Base-by-base conservation (phyloP, 2,888 invertebrate genomes). In the Drosophila differens region DNA sequence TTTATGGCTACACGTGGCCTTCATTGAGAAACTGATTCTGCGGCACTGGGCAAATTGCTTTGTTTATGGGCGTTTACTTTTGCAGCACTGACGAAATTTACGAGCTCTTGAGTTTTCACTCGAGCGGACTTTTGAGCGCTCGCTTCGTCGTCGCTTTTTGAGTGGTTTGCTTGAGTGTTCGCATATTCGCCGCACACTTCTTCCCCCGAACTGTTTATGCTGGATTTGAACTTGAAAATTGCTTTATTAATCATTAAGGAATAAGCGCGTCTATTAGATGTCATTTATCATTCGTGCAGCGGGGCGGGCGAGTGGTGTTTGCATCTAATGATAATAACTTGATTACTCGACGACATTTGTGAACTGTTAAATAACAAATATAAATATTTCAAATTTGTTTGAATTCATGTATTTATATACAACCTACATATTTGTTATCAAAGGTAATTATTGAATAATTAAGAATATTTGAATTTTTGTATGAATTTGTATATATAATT, bases 51-150 rank as follows among this genome's bases (percentile, higher is more conserved):
- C 82, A 87, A 90, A 89, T 70, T 76, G 78, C 72, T 91, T 93
- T 92, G 91, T 93, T 93, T 93, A 93, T 93, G 93, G 93, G 93
- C 92, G 92, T 92, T 91, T 88, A 92, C 93, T 86, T 89, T 89
- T 85, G 35, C 85, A 74, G 81, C 83, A 74, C 68, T 44, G 52
- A 41, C 74, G 61, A 78, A 74, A 85, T 90, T 85, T 90, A 85
- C 87, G 91, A 86, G 82, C 82, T 74, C 73, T 89, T 70, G 70
- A 74, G 74, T 61, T 79, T 75, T 32, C 67, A 76, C 59, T 79
- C 62, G 69, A 79, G 70, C 64, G 62, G 2, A 57, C 32, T 81
- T 75, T 71, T 71, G 72, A 74, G 76, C 54, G 58, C 51, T 22
- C 32, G 33, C 14, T n/a, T 39, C 25, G 54, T 37, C 25, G 37